Evolutionary conservation across 2,797 vertebrate species (phyloP).

Genomic region (Alfaro cultratus): DNA sequence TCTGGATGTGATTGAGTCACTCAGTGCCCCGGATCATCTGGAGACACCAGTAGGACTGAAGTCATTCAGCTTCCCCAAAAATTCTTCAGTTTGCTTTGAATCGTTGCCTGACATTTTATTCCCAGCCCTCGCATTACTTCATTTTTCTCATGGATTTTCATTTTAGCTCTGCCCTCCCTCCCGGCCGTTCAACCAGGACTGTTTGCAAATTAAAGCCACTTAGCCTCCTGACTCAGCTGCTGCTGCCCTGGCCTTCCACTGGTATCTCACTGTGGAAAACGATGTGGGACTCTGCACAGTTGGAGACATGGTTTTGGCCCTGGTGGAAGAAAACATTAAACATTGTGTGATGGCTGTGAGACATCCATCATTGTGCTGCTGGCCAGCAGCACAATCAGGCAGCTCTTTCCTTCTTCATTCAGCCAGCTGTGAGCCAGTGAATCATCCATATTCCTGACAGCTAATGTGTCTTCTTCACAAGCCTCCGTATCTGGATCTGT

Average conservation of each 20-base stretch:
- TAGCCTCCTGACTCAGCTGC: neutral
- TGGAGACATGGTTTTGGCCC: neutral
- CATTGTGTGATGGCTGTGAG: neutral
- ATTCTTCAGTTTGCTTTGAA: neutral
- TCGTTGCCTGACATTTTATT: neutral
- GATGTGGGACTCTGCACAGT: neutral
- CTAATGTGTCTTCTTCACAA: constrained; percentile 28
- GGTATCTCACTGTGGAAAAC: neutral
- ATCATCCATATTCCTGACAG: constrained; percentile 38
- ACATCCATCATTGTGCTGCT: constrained; percentile 54
- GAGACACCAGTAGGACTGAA: constrained; percentile 2
- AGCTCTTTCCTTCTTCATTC: constrained; percentile 20
- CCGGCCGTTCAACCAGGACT: neutral
- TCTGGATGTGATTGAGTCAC: neutral
- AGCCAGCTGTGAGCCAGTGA: constrained; percentile 31
- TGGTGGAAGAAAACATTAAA: neutral
- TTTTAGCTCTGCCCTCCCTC: neutral
- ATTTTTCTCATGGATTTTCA: constrained; percentile 8
- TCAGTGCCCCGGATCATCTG: neutral
- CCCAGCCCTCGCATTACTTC: neutral
- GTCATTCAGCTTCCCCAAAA: neutral
- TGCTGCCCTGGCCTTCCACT: neutral
- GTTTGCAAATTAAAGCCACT: neutral
- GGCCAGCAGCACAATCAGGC: constrained; percentile 48
- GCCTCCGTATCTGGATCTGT: neutral